phyloP scores from a whole-genome alignment of 2,888 invertebrate genomes.

The Epinotia ramella region DNA sequence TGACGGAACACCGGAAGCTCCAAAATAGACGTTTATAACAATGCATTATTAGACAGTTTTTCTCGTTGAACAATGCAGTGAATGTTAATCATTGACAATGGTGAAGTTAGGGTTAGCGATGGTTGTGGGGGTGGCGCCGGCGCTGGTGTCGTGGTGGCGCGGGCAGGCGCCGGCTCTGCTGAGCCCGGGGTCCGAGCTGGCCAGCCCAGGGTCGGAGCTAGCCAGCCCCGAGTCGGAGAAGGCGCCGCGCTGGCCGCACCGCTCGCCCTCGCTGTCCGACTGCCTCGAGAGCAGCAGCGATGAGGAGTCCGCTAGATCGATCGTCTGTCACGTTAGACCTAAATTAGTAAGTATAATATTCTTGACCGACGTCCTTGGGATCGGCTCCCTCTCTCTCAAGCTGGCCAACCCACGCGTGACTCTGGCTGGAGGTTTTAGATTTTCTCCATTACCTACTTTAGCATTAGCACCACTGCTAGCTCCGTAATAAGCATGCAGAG shows the following conservation, averaged over 20 bases:
- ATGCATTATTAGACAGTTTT: conserved; percentile 13
- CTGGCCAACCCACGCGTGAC: background rate
- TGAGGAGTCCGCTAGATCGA: conserved; percentile 77
- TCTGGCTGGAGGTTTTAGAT: background rate
- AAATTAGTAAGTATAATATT: conserved; percentile 71
- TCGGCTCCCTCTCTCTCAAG: background rate
- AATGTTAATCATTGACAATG: conserved; percentile 60
- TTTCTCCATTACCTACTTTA: too few species aligned
- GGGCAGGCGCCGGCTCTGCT: conserved; percentile 67
- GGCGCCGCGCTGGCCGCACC: conserved; percentile 67
- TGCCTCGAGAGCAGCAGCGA: conserved; percentile 80
- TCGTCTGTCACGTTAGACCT: conserved; percentile 79
- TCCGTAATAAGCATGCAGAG: too few species aligned
- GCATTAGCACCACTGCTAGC: too few species aligned
- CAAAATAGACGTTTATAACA: conserved; percentile 29
- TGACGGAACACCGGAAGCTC: conserved; percentile 67
- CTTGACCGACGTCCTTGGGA: background rate
- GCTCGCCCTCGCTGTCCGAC: conserved; percentile 81
- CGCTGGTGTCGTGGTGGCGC: conserved; percentile 81
- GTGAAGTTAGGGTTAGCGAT: conserved; percentile 79
- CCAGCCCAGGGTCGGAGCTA: conserved; percentile 60
- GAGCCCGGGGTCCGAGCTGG: conserved; percentile 55
- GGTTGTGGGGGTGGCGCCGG: conserved; percentile 83
- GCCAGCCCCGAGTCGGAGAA: conserved; percentile 63
- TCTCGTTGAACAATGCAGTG: conserved; percentile 65